These are phyloP conservation scores for Wiebesia pumilae DNA, from an alignment of 1,140 invertebrate genomes.

Conservation along the genomic window DNA sequence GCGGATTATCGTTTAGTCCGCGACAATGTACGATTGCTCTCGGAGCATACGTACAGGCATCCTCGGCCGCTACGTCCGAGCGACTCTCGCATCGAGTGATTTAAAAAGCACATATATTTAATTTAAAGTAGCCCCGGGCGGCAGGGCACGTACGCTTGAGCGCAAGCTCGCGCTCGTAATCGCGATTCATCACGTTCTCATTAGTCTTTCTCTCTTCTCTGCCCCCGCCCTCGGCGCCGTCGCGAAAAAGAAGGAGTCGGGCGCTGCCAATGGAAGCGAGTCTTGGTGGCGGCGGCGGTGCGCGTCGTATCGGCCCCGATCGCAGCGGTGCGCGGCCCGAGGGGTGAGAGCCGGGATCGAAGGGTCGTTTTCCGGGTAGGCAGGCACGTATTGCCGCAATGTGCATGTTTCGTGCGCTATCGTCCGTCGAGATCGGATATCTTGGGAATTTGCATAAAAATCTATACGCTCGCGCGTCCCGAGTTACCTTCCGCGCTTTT, in stretches of 20 bases:
- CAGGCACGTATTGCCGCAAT: constrained; percentile 63
- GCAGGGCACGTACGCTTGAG: neutral
- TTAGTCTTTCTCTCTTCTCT: constrained; percentile 45
- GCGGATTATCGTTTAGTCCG: constrained; percentile 15
- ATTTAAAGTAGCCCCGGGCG: constrained; percentile 44
- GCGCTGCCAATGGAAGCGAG: constrained; percentile 41
- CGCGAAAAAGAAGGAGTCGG: constrained; percentile 17
- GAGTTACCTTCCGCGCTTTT: constrained; percentile 63
- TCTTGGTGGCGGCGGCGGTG: constrained; percentile 10
- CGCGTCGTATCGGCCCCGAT: constrained; percentile 43
- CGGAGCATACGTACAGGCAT: neutral
- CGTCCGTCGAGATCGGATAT: constrained; percentile 70
- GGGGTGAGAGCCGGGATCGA: constrained; percentile 50
- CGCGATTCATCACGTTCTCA: constrained; percentile 52
- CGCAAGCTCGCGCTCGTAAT: constrained; percentile 30
- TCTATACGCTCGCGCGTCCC: constrained; percentile 68
- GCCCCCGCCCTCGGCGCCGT: neutral
- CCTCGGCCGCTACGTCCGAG: neutral
- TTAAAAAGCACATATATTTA: constrained; percentile 54
- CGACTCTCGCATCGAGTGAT: constrained; percentile 37
- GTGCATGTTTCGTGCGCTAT: constrained; percentile 71
- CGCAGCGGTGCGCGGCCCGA: neutral
- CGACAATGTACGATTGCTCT: constrained; percentile 29
- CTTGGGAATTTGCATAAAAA: constrained; percentile 75
- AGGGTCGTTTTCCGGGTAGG: constrained; percentile 63